Evolutionary conservation across 2,888 invertebrate species (phyloP).

Genomic region (Trichopoda pennipes): DNA sequence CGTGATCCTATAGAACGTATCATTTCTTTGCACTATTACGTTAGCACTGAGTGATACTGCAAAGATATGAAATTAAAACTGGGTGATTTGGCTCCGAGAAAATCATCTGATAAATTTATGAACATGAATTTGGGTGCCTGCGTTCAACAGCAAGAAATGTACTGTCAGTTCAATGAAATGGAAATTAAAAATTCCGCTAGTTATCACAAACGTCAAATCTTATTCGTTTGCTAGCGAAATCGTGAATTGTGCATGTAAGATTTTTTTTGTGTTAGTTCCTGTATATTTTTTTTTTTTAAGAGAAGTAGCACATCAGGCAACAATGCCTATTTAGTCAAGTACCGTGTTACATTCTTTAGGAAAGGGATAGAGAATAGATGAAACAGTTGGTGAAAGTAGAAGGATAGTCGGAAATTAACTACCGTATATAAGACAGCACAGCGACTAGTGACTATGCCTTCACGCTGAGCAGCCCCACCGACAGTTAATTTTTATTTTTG

Average conservation of each 20-base stretch:
- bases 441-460: no score
- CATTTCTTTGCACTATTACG: conserved; percentile 95
- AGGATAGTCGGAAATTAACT: no score
- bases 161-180: conserved; percentile 90
- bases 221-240: conserved; percentile 95
- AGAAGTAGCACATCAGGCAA: no score
- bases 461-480: no score
- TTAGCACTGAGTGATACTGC: conserved; percentile 94
- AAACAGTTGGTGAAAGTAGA: no score
- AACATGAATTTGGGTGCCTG: conserved; percentile 94
- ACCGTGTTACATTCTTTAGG: no score
- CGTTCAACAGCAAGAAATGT: conserved; percentile 88
- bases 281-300: no score
- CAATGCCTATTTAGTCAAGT: no score
- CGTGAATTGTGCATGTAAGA: conserved; percentile 87
- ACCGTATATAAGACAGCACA: no score
- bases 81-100: conserved; percentile 82
- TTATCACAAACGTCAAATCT: conserved; percentile 91
- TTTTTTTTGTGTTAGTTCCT: conserved; percentile 75
- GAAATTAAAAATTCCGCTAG: conserved; percentile 90
- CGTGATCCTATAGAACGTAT: conserved; percentile 94
- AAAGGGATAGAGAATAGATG: no score
- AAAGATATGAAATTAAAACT: conserved; percentile 82
- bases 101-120: conserved; percentile 84
- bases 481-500: no score